Conservation (phyloP, 1,140 invertebrate genomes). For the Dermatophagoides farinae region DNA sequence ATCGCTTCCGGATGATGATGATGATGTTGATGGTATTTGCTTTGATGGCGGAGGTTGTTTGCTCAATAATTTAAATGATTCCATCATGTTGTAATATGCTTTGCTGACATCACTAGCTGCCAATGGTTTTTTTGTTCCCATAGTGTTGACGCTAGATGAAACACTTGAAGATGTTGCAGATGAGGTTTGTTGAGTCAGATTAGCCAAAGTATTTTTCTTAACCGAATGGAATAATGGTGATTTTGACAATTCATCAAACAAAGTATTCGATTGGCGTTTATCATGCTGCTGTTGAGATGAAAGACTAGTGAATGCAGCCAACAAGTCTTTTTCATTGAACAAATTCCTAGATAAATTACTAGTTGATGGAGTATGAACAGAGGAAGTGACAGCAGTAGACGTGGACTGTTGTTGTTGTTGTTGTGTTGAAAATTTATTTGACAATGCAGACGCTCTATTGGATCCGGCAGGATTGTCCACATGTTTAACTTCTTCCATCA, state of each 20-base stretch:
- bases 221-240: background rate
- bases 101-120: background rate
- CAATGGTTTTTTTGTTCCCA: background rate
- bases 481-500: constrained; percentile 15
- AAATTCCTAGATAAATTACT: background rate
- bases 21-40: no score
- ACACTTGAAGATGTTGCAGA: background rate
- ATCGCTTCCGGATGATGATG: no score
- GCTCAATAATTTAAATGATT: background rate
- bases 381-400: background rate
- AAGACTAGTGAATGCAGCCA: background rate
- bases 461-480: background rate
- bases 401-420: background rate
- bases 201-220: background rate
- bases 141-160: background rate
- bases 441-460: background rate
- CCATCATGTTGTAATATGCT: background rate
- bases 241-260: constrained; percentile 8
- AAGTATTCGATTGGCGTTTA: background rate
- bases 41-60: background rate
- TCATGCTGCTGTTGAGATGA: background rate
- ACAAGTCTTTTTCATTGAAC: constrained; percentile 3
- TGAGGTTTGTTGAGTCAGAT: no score
- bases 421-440: background rate
- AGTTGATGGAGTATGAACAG: background rate